Conservation (phyloP, 2,888 invertebrate genomes). For the Caenorhabditis auriculariae region DNA sequence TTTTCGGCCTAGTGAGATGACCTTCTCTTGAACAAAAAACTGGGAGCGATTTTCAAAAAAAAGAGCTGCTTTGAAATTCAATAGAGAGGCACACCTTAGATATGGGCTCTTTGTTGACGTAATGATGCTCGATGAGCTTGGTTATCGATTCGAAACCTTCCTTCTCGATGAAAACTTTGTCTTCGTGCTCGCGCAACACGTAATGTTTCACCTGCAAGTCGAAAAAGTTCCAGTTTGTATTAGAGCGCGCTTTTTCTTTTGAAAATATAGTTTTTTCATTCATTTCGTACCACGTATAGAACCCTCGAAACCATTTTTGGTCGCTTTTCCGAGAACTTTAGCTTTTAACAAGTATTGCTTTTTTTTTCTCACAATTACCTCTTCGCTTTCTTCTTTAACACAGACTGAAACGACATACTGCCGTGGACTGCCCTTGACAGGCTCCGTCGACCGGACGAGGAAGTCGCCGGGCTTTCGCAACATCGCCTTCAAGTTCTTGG, state of each 20-base stretch:
- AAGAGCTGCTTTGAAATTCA: too few relatives aligned
- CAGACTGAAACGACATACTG: constrained; percentile 37
- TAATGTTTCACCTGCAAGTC: constrained; percentile 21
- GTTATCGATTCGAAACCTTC: constrained; percentile 16
- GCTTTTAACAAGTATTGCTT: too few relatives aligned
- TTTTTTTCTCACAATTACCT: too few relatives aligned
- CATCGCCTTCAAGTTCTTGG: constrained; percentile 19
- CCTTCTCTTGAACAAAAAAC: too few relatives aligned
- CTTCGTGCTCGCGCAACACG: constrained; percentile 16
- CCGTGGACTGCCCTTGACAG: constrained; percentile 23
- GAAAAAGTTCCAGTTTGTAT: not conserved
- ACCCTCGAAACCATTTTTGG: too few relatives aligned
- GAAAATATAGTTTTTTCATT: too few relatives aligned
- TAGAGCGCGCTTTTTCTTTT: not conserved
- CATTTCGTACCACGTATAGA: too few relatives aligned
- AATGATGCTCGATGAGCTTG: constrained; percentile 13
- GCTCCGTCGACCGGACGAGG: constrained; percentile 40
- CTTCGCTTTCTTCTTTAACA: constrained; percentile 11
- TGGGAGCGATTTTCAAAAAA: too few relatives aligned
- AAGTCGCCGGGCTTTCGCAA: constrained; percentile 36
- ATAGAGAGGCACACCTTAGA: too few relatives aligned
- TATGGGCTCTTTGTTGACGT: constrained; percentile 6
- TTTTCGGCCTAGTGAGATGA: too few relatives aligned
- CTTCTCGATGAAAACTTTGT: constrained; percentile 19
- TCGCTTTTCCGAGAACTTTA: too few relatives aligned